Conservation (phyloP, 37 sponge, comb jelly and placozoan species). For the Haliclona indistincta region DNA sequence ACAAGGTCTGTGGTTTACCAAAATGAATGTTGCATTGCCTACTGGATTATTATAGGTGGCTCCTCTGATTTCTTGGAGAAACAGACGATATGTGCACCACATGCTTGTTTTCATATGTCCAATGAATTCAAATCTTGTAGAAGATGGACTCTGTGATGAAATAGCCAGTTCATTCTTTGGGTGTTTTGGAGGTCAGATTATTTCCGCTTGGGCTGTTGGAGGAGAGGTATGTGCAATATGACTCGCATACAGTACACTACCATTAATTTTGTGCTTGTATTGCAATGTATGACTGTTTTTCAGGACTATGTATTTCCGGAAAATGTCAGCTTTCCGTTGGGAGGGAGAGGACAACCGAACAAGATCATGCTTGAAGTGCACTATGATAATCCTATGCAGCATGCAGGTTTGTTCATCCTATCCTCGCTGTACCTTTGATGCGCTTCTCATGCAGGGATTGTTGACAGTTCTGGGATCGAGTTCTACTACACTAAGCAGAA, state of each 20-base stretch:
- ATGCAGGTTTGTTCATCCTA: too few relatives aligned
- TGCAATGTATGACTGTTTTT: too few relatives aligned
- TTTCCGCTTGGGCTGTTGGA: slow-evolving; percentile 55
- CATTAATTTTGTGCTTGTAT: not conserved
- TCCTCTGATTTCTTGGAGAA: slow-evolving; percentile 14
- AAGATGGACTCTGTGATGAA: slow-evolving; percentile 8
- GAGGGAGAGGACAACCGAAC: slow-evolving; percentile 38
- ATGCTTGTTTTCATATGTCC: slow-evolving; percentile 54
- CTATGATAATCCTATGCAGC: slow-evolving; percentile 59
- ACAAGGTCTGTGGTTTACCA: too few relatives aligned
- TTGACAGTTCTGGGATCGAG: not conserved
- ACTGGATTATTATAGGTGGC: too few relatives aligned
- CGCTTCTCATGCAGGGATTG: too few relatives aligned
- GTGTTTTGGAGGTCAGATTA: not conserved
- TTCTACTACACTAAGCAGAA: not conserved
- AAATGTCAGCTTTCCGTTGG: slow-evolving; percentile 60
- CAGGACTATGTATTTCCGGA: slow-evolving; percentile 62
- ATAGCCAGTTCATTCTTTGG: not conserved
- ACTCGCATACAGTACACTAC: not conserved
- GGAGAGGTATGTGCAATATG: slow-evolving; percentile 1
- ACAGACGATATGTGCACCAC: slow-evolving; percentile 45
- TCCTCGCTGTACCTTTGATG: too few relatives aligned
- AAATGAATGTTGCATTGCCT: too few relatives aligned
- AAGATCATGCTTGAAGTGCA: slow-evolving; percentile 62
- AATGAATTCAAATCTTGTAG: slow-evolving; percentile 5